phyloP scores from a whole-genome alignment of 1,140 invertebrate genomes.

The Agraylea sexmaculata region DNA sequence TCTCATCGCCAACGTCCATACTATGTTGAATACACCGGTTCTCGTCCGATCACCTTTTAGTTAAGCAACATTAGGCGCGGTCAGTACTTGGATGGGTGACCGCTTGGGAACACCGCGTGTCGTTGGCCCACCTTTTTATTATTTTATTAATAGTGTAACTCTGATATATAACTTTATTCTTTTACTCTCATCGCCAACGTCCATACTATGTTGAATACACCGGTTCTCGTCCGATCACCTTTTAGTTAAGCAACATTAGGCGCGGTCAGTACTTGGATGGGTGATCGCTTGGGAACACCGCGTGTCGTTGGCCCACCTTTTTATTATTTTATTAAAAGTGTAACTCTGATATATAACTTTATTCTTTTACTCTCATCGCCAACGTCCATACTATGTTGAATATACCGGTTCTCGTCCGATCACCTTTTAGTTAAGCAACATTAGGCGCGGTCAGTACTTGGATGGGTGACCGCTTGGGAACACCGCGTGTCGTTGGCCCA shows the following conservation, averaged over 20 bases:
- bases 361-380: too few species aligned
- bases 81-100: slow-evolving; percentile 22
- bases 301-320: too few species aligned
- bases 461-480: slow-evolving; percentile 22
- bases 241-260: too few species aligned
- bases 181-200: slow-evolving; percentile 15
- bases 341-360: too few species aligned
- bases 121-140: too few species aligned
- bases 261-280: too few species aligned
- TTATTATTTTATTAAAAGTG: too few species aligned
- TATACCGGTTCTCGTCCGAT: slow-evolving; percentile 16
- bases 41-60: slow-evolving; percentile 19
- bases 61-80: slow-evolving; percentile 22
- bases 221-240: slow-evolving; percentile 18
- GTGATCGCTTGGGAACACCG: too few species aligned
- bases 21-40: slow-evolving; percentile 15
- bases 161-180: too few species aligned
- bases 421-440: slow-evolving; percentile 21
- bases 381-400: slow-evolving; percentile 16
- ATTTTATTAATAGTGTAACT: too few species aligned
- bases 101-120: slow-evolving; percentile 21
- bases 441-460: slow-evolving; percentile 22
- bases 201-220: slow-evolving; percentile 15
- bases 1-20: slow-evolving; percentile 16
- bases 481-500: slow-evolving; percentile 21